These are phyloP conservation scores for Oryctolagus cuniculus DNA, from an alignment of 2,113 vertebrate genomes.

Conservation along the genomic window mOryCun1.1 NC_091441.1:80240501-80241000, in stretches of 20 bases:
- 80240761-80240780: not conserved
- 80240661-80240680: constrained; percentile 48
- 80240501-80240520: not conserved
- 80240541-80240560: not conserved
- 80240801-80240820: not conserved
- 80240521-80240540: not conserved
- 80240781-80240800: not conserved
- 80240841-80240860: not conserved
- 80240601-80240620: not conserved
- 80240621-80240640: not conserved
- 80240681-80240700: constrained; percentile 64
- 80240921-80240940: not conserved
- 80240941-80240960: not conserved
- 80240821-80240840: constrained; percentile 4
- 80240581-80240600: not conserved
- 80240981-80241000: not conserved
- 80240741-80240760: not conserved
- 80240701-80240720: not conserved
- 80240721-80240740: not conserved
- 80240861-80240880: not conserved
- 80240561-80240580: not conserved
- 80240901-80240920: not conserved
- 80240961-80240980: not conserved
- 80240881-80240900: not conserved
- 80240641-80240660: constrained; percentile 39